phyloP scores from a whole-genome alignment of 1,140 invertebrate genomes.

The Monomorium pharaonis region DNA sequence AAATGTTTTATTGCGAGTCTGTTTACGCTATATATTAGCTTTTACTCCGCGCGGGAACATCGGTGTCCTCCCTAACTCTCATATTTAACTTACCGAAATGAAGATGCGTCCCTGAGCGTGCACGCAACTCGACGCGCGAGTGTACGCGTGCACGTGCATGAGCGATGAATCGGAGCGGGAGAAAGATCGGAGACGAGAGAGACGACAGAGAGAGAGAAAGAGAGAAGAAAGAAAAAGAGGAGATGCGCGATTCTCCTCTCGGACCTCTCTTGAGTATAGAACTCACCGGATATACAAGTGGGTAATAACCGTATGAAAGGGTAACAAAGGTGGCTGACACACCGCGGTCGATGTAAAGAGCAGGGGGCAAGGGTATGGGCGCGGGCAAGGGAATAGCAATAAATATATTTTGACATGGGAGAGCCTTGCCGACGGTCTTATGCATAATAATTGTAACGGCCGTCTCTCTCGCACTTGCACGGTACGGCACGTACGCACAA shows the following conservation, averaged over 20 bases:
- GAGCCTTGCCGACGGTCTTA: constrained; percentile 76
- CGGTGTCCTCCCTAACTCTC: not conserved
- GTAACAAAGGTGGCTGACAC: constrained; percentile 81
- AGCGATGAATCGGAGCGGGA: constrained; percentile 5
- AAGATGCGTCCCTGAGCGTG: constrained; percentile 29
- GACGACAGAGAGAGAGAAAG: not conserved
- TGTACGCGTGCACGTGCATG: constrained; percentile 47
- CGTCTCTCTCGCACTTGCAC: constrained; percentile 27
- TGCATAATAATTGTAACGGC: constrained; percentile 80
- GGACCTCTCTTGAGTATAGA: constrained; percentile 21
- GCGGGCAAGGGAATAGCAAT: constrained; percentile 75
- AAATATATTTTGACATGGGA: constrained; percentile 86
- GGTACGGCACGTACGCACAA: not conserved
- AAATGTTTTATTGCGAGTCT: not conserved
- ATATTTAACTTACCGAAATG: constrained; percentile 17
- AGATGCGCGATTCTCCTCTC: not conserved
- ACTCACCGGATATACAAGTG: constrained; percentile 78
- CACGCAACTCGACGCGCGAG: constrained; percentile 58
- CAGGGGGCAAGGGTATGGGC: constrained; percentile 62
- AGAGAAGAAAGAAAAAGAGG: not conserved
- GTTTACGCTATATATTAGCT: not conserved
- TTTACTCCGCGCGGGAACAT: not conserved
- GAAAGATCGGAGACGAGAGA: not conserved
- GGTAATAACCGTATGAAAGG: constrained; percentile 84
- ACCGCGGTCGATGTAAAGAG: constrained; percentile 74